A percentile compares a stretch with the other conserved stretches of the same genome.
Evolutionary conservation across 2,888 invertebrate genomes (phyloP).

Genomic region (Isotomurus palustris): DNA sequence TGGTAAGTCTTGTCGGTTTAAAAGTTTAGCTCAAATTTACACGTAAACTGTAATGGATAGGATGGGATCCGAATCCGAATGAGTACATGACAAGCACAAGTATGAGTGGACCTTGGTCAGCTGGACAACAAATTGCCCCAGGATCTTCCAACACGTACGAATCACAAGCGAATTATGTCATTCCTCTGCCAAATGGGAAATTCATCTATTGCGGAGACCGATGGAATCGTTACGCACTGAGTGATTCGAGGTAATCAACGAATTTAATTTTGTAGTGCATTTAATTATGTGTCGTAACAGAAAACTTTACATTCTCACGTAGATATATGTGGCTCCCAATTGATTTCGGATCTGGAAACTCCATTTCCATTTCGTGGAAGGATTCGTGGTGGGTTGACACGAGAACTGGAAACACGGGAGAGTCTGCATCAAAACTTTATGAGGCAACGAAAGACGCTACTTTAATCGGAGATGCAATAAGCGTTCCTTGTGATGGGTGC

Average conservation of each 20-base stretch:
- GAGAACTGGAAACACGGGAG: not conserved
- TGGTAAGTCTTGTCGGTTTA: too few species aligned
- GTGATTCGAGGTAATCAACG: slow-evolving; percentile 10
- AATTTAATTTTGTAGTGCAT: not conserved
- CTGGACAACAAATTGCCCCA: slow-evolving; percentile 11
- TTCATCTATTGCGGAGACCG: slow-evolving; percentile 13
- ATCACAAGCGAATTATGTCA: slow-evolving; percentile 19
- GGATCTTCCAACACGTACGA: slow-evolving; percentile 18
- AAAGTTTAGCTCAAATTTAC: too few species aligned
- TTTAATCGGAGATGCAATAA: slow-evolving; percentile 6
- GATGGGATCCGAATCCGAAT: slow-evolving; percentile 22
- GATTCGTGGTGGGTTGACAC: slow-evolving; percentile 6
- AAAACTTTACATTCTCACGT: too few species aligned
- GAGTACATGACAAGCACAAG: slow-evolving; percentile 14
- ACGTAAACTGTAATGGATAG: too few species aligned
- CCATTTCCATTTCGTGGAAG: slow-evolving; percentile 9
- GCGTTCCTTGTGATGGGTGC: slow-evolving; percentile 16
- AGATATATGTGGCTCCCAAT: slow-evolving; percentile 17
- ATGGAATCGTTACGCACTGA: slow-evolving; percentile 13
- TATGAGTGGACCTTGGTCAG: slow-evolving; percentile 19
- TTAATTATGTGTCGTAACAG: not conserved
- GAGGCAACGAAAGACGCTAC: slow-evolving; percentile 7
- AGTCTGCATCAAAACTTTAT: slow-evolving; percentile 1
- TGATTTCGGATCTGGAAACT: not conserved
- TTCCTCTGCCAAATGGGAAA: slow-evolving; percentile 5